Evolutionary conservation across 2,797 vertebrate genomes (phyloP).

Genomic region (Labroides dimidiatus): DNA sequence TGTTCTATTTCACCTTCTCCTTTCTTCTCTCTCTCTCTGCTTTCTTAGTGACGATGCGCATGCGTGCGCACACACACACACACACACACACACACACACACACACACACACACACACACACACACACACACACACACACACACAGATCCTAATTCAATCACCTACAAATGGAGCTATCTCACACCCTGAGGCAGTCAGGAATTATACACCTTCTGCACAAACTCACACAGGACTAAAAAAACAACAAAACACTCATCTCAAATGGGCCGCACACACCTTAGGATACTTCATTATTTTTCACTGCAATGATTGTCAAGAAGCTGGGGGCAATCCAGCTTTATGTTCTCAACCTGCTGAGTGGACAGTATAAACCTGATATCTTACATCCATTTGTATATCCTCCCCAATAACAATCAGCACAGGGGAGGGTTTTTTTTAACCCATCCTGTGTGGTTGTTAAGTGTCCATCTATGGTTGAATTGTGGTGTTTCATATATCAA

Average conservation of each 20-base stretch:
- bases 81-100: constrained; percentile 20
- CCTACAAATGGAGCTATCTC: constrained; percentile 65
- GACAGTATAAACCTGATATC: constrained; percentile 67
- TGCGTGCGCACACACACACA: constrained; percentile 15
- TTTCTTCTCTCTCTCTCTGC: constrained; percentile 13
- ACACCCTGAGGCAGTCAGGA: constrained; percentile 50
- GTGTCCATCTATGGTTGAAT: constrained; percentile 67
- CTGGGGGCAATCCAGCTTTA: constrained; percentile 59
- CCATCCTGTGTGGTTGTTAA: constrained; percentile 66
- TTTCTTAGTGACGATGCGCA: constrained; percentile 26
- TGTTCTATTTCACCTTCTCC: constrained; percentile 32
- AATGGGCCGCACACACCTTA: background rate
- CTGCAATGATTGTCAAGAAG: background rate
- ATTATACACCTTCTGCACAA: constrained; percentile 13
- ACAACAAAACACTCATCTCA: background rate
- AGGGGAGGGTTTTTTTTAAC: constrained; percentile 13
- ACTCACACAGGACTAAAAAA: constrained; percentile 25
- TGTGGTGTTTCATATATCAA: constrained; percentile 67
- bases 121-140: constrained; percentile 12
- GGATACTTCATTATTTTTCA: constrained; percentile 46
- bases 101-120: constrained; percentile 44
- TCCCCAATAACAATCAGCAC: constrained; percentile 27
- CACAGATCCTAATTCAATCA: constrained; percentile 64
- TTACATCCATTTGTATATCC: constrained; percentile 58
- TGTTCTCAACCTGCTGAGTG: constrained; percentile 63